Conservation (phyloP, 2,797 vertebrate genomes). For the Rhinoraja longicauda region DNA sequence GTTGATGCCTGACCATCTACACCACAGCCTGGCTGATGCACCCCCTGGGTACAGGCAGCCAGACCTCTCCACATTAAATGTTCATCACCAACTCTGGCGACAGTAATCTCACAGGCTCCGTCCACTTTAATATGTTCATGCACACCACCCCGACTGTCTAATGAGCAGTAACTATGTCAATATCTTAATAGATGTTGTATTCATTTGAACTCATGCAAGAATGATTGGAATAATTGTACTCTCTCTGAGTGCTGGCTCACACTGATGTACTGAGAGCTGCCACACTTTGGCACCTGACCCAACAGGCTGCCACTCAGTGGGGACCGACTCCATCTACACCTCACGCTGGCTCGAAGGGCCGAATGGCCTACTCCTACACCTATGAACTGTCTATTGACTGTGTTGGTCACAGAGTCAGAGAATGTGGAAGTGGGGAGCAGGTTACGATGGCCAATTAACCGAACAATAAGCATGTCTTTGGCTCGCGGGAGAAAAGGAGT, state of each 20-base stretch:
- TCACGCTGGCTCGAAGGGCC: too few relatives aligned
- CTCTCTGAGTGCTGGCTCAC: not conserved
- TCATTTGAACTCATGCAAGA: not conserved
- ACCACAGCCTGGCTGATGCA: not conserved
- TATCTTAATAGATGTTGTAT: not conserved
- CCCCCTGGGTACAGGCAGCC: too few relatives aligned
- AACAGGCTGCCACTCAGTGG: not conserved
- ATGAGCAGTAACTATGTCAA: slow-evolving; percentile 1
- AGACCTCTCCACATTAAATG: not conserved
- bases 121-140: not conserved
- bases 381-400: too few relatives aligned
- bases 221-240: not conserved
- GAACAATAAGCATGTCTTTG: too few relatives aligned
- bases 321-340: too few relatives aligned
- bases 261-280: not conserved
- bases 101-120: not conserved
- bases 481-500: too few relatives aligned
- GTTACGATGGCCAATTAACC: too few relatives aligned
- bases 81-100: not conserved
- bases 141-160: not conserved
- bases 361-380: too few relatives aligned
- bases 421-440: too few relatives aligned
- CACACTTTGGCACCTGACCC: not conserved
- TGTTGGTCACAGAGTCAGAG: too few relatives aligned
- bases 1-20: not conserved